phyloP scores from a whole-genome alignment of 2,797 vertebrate genomes.

The Syngnathus rostellatus region DNA sequence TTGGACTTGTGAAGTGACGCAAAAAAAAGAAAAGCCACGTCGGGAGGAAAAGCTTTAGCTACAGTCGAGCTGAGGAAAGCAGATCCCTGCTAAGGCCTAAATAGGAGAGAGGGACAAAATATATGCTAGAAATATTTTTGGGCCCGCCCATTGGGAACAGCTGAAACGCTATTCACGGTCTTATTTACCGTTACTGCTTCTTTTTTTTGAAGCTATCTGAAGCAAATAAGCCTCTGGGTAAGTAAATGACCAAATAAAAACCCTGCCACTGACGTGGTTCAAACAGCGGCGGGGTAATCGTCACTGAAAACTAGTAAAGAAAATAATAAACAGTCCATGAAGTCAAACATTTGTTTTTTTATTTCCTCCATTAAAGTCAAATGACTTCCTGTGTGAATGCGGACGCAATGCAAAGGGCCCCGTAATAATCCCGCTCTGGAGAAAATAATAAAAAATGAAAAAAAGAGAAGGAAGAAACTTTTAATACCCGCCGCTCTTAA shows the following conservation, averaged over 20 bases:
- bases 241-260: constrained; percentile 1
- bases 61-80: background rate
- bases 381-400: constrained; percentile 59
- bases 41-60: background rate
- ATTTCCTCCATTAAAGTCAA: constrained; percentile 57
- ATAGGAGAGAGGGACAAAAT: too few species aligned
- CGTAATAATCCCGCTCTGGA: constrained; percentile 39
- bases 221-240: background rate
- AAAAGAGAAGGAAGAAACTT: constrained; percentile 71
- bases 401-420: constrained; percentile 47
- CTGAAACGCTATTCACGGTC: background rate
- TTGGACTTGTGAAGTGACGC: constrained; percentile 56
- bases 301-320: background rate
- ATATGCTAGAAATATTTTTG: background rate
- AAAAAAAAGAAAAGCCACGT: background rate
- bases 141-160: background rate
- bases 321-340: constrained; percentile 31
- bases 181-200: background rate
- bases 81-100: too few species aligned
- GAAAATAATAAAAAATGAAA: constrained; percentile 30
- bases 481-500: constrained; percentile 75
- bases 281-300: background rate
- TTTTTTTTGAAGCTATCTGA: background rate
- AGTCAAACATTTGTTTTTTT: constrained; percentile 42
- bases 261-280: background rate